Evolutionary conservation across 2,888 invertebrate species (phyloP), one percentile per base, ranked within the genome.

Genomic region (Catocala nupta): DNA sequence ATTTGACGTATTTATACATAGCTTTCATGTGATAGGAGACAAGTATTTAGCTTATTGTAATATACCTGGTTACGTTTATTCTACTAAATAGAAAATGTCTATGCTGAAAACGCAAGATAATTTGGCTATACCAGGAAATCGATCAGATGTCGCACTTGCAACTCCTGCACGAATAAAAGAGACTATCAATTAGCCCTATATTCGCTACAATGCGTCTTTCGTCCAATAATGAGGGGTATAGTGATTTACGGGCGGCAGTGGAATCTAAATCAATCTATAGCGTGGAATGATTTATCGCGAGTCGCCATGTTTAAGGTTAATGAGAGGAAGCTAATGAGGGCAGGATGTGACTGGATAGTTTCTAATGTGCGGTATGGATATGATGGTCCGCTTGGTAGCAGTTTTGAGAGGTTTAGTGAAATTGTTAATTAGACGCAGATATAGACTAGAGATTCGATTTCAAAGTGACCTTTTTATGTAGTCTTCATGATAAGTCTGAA

Each of bases 261-360:
- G 81, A 81, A 79, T 77, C 80, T 87, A 87, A 89, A 90, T 88
- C 87, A 86, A 80, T 82, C 77, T 78, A 86, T 78, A 75, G 79
- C 65, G 84, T 63, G 75, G 81, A 85, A 68, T 77, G 84, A 85
- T 85, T 82, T 83, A 85, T 78, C 25, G 66, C 52, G 66, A 71
- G 72, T 73, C 75, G 67, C 75, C 75, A 74, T 78, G 77, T 79
- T 73, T 59, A 70, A 71, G 76, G 79, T 73, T 83, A 81, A 83
- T 83, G 83, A 83, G 77, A 58, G 63, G 65, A 47, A 47, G 53
- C 74, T 83, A 83, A 83, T 79, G 81, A 78, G 73, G 66, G 70
- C 58, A 73, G 63, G 69, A 70, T 59, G 66, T 68, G 69, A 49
- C 16, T 36, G 53, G 59, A 42, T 53, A 10, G 39, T 6, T 50